These are phyloP conservation scores for Premnoplex brunnescens DNA, from an alignment of 2,797 vertebrate species.

Conservation along the genomic window DNA sequence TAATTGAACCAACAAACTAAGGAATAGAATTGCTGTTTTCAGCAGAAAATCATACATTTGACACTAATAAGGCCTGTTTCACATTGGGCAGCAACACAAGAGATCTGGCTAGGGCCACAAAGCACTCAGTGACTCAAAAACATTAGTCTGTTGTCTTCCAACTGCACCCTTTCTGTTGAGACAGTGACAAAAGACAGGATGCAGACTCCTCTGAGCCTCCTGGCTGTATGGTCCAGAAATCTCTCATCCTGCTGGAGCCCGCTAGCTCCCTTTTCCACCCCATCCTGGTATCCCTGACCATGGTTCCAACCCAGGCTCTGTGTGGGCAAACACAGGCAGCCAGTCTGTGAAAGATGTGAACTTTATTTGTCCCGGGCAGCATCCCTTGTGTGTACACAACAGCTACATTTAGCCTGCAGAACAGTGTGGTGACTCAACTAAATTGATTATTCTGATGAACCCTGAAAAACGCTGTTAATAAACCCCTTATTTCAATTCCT, in stretches of 20 bases:
- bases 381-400: background rate
- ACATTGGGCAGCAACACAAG: background rate
- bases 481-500: background rate
- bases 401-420: background rate
- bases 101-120: background rate
- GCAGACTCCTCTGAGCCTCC: background rate
- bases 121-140: background rate
- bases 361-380: rapidly evolving
- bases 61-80: background rate
- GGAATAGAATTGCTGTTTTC: background rate
- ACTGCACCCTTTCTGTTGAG: rapidly evolving
- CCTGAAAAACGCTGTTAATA: background rate
- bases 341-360: rapidly evolving
- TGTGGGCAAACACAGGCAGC: rapidly evolving
- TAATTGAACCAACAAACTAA: background rate
- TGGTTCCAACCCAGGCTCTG: rapidly evolving
- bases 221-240: rapidly evolving
- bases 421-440: rapidly evolving
- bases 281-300: rapidly evolving
- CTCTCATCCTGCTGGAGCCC: rapidly evolving
- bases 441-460: background rate
- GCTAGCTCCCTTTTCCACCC: rapidly evolving
- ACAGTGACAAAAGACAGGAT: background rate
- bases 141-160: background rate
- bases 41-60: background rate